These are phyloP conservation scores for Sarcophaga caerulescens DNA, from an alignment of 2,888 invertebrate species.

Conservation along the genomic window DNA sequence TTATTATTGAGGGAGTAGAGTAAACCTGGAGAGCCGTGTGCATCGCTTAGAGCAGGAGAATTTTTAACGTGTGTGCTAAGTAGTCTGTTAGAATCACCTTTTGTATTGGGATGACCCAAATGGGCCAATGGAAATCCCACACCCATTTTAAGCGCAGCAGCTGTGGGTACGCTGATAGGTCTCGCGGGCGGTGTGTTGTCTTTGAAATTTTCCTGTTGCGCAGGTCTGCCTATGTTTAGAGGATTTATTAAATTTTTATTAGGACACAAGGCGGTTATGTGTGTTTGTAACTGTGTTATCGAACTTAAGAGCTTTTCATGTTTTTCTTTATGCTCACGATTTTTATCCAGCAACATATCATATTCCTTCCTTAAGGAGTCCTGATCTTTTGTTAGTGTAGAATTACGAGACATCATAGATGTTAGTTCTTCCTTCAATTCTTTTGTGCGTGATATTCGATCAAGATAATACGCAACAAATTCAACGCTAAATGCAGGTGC, in stretches of 20 bases:
- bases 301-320: constrained; percentile 76
- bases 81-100: constrained; percentile 86
- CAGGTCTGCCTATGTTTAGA: constrained; percentile 82
- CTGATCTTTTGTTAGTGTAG: constrained; percentile 89
- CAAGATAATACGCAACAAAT: constrained; percentile 96
- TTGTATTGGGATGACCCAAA: constrained; percentile 83
- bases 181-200: constrained; percentile 81
- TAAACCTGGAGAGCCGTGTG: constrained; percentile 50
- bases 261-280: constrained; percentile 84
- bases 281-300: constrained; percentile 83
- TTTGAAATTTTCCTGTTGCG: constrained; percentile 75
- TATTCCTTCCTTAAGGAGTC: constrained; percentile 88
- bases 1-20: constrained; percentile 69
- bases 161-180: constrained; percentile 90
- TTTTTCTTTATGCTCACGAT: constrained; percentile 85
- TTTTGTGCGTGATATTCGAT: constrained; percentile 91
- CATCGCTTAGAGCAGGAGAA: constrained; percentile 77
- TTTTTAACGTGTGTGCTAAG: constrained; percentile 79
- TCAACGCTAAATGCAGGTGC: constrained; percentile 96
- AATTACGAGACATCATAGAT: constrained; percentile 88
- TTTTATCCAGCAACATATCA: constrained; percentile 87
- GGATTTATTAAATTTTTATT: constrained; percentile 84
- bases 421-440: constrained; percentile 90
- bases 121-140: constrained; percentile 91
- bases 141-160: constrained; percentile 92